Percentiles rank a stretch among this genome's conserved stretches.
These are phyloP conservation scores for Perizoma flavofasciatum DNA, from an alignment of 2,888 invertebrate species.

Conservation along the genomic window DNA sequence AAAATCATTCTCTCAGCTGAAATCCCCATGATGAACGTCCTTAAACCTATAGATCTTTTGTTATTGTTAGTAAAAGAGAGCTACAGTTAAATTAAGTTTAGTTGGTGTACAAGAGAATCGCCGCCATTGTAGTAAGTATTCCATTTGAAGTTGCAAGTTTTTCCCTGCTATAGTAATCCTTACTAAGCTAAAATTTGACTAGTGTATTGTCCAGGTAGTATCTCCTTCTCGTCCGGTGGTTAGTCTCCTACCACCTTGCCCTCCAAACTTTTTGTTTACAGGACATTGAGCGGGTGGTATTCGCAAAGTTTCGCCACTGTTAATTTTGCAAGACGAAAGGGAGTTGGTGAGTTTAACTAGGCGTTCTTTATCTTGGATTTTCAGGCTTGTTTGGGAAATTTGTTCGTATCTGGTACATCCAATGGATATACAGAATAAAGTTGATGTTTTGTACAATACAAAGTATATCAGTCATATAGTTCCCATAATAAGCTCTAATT, in stretches of 20 bases:
- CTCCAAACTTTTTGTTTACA: conserved; percentile 66
- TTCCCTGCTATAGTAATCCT: neutral
- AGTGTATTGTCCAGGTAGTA: neutral
- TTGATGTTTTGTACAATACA: too few species aligned
- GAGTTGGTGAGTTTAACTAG: conserved; percentile 29
- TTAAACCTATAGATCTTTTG: too few species aligned
- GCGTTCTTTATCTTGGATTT: conserved; percentile 38
- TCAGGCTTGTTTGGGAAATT: conserved; percentile 32
- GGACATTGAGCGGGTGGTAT: conserved; percentile 40
- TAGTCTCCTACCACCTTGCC: conserved; percentile 45
- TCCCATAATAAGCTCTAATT: too few species aligned
- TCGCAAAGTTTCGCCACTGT: conserved; percentile 43
- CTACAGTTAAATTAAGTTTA: too few species aligned
- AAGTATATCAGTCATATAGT: too few species aligned
- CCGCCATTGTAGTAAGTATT: too few species aligned
- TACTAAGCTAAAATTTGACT: too few species aligned
- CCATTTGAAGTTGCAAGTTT: neutral
- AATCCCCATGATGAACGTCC: too few species aligned
- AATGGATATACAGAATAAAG: too few species aligned
- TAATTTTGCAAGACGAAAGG: conserved; percentile 37
- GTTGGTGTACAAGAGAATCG: too few species aligned
- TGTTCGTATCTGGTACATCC: neutral
- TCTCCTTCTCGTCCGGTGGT: conserved; percentile 16
- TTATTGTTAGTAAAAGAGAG: too few species aligned
- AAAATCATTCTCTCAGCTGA: too few species aligned